These are phyloP conservation scores for Xenopus tropicalis DNA, from an alignment of 2,113 vertebrate species.

Conservation along the genomic window DNA sequence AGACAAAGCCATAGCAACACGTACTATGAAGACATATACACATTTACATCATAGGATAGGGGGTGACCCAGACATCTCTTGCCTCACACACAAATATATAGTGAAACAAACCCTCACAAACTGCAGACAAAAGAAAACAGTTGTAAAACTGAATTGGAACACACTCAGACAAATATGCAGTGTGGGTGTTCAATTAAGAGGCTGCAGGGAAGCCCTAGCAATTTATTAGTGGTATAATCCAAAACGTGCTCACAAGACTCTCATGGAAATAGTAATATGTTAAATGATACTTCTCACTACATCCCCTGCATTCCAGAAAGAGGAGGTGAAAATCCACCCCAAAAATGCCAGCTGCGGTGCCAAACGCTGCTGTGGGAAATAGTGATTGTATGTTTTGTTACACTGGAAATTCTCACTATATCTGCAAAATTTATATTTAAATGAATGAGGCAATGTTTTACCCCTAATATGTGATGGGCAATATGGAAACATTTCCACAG, in stretches of 20 bases:
- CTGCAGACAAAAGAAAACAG: constrained; percentile 26
- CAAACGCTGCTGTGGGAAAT: constrained; percentile 39
- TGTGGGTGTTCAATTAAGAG: constrained; percentile 42
- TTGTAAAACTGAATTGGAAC: constrained; percentile 26
- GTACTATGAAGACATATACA: background rate
- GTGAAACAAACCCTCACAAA: constrained; percentile 4
- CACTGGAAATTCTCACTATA: constrained; percentile 17
- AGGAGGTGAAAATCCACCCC: constrained; percentile 62
- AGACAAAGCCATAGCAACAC: background rate
- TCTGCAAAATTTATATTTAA: constrained; percentile 21
- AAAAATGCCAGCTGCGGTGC: constrained; percentile 45
- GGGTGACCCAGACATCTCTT: no score
- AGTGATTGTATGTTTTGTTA: constrained; percentile 15
- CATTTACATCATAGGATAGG: constrained; percentile 1
- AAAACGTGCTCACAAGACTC: constrained; percentile 58
- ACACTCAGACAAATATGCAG: constrained; percentile 28
- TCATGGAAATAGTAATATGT: constrained; percentile 64
- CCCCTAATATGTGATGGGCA: background rate
- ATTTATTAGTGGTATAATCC: constrained; percentile 61
- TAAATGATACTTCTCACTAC: constrained; percentile 64
- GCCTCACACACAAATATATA: constrained; percentile 5
- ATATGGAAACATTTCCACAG: constrained; percentile 4
- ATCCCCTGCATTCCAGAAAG: constrained; percentile 55
- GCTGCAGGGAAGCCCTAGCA: constrained; percentile 44
- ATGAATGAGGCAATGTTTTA: background rate